Percentiles rank a stretch among this genome's conserved stretches.
Conservation (phyloP, 2,797 vertebrate genomes). For the Phoeniculus purpureus region DNA sequence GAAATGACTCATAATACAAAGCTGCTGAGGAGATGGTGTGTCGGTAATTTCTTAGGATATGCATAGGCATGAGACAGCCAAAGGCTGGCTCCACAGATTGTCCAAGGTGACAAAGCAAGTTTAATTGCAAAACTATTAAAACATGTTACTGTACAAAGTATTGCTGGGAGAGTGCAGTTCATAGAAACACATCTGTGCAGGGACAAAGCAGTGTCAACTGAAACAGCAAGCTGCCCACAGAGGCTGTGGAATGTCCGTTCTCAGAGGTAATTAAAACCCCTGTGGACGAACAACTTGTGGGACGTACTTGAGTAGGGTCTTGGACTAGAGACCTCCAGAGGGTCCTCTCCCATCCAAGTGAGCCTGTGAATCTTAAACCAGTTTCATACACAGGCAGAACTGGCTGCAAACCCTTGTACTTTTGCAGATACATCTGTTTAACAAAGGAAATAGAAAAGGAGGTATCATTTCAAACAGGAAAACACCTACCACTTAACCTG, state of each 20-base stretch:
- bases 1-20: not conserved
- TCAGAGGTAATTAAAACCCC: not conserved
- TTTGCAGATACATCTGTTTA: not conserved
- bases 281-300: not conserved
- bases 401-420: not conserved
- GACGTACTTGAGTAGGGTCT: not conserved
- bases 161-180: not conserved
- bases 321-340: not conserved
- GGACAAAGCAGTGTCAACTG: not conserved
- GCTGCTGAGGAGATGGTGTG: not conserved
- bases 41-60: not conserved
- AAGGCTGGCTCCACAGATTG: not conserved
- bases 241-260: not conserved
- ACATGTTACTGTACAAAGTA: not conserved
- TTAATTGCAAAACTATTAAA: not conserved
- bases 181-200: not conserved
- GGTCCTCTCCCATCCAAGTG: not conserved
- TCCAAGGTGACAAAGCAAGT: not conserved
- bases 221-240: not conserved
- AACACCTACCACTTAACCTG: not conserved
- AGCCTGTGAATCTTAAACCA: not conserved
- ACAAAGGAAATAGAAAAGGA: not conserved
- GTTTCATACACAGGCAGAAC: not conserved
- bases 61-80: not conserved
- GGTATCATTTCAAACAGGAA: not conserved